Base-by-base conservation (phyloP, 2,797 vertebrate genomes). In the Poeciliopsis paucimaculata region DNA sequence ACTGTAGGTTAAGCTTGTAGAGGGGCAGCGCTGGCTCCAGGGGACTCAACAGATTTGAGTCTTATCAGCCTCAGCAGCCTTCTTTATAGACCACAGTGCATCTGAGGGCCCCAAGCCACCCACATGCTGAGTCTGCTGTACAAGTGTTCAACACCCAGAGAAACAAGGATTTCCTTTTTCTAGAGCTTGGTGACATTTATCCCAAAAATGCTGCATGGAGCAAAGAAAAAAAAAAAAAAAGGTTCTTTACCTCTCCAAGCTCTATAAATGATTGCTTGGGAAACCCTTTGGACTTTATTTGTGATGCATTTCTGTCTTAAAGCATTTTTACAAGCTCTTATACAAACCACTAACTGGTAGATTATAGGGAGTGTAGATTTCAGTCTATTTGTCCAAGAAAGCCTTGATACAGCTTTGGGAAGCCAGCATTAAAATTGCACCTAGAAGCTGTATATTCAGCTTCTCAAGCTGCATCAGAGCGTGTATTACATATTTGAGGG, bases 41-140 rank as follows among this genome's bases (percentile, higher is more conserved):
- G 78, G 75, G 47, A 76, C 75, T 79, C 79, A 68, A 72, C 85
- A 90, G 80, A 89, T 90, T 87, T 89, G 66, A 79, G 78, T 91
- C 83, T 91, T 91, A 91, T 91, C 86, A 84, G 77, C 34, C 55
- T 39, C 71, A 89, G 76, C 86, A 91, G 83, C 81, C 57, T 55
- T 89, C 85, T 85, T 88, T 72, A 84, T 80, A 81, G 80, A 55
- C 84, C 74, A 81, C 79, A 76, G 82, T 81, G 78, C 9, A 41
- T 80, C 82, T 77, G 41, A 80, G 82, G 82, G 83, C 83, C 62
- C 76, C 76, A 60, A 87, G 82, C 83, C 9, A 51, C 82, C 74
- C 71, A 81, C 77, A 88, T 82, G 71, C 86, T 84, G 83, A 66
- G 81, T 72, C 55, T 57, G 66, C 73, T 88, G 75, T 80, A 86